phyloP scores from a whole-genome alignment of 2,113 vertebrate genomes.

The Amphiprion percula region DNA sequence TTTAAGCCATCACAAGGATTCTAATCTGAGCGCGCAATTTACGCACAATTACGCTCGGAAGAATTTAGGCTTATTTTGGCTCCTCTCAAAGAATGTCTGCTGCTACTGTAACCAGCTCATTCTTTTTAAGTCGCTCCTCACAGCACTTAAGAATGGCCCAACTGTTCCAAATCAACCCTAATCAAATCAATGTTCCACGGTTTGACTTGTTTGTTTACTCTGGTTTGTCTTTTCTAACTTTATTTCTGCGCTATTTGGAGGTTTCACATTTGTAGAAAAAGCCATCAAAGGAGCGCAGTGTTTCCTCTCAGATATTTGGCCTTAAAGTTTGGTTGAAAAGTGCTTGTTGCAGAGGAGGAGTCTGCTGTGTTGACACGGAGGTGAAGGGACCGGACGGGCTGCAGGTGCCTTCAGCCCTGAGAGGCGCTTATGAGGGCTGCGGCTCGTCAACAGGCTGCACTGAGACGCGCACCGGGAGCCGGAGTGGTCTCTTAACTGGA shows the following conservation, averaged over 20 bases:
- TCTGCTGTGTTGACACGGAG: constrained; percentile 37
- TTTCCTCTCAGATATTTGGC: constrained; percentile 4
- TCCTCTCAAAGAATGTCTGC: not conserved
- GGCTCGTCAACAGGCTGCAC: constrained; percentile 28
- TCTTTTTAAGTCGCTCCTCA: not conserved
- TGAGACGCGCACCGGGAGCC: constrained; percentile 9
- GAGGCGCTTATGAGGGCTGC: constrained; percentile 1
- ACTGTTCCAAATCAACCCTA: constrained; percentile 44
- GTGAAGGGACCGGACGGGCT: constrained; percentile 9
- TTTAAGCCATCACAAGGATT: not conserved
- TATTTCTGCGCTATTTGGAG: constrained; percentile 10
- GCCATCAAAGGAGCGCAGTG: not conserved
- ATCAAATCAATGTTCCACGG: constrained; percentile 41
- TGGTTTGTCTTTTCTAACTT: constrained; percentile 26
- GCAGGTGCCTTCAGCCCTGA: constrained; percentile 33
- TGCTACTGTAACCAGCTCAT: constrained; percentile 9
- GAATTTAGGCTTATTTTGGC: not conserved
- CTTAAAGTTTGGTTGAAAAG: constrained; percentile 10
- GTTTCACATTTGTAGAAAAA: not conserved
- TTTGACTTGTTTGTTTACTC: constrained; percentile 39
- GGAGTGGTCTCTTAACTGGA: constrained; percentile 28
- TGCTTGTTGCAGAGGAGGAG: not conserved
- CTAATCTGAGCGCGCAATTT: constrained; percentile 9
- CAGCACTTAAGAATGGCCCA: constrained; percentile 46
- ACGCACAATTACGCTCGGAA: constrained; percentile 26